These are phyloP conservation scores for Hydroisotoma schaefferi DNA, from an alignment of 2,888 invertebrate genomes.

Conservation along the genomic window DNA sequence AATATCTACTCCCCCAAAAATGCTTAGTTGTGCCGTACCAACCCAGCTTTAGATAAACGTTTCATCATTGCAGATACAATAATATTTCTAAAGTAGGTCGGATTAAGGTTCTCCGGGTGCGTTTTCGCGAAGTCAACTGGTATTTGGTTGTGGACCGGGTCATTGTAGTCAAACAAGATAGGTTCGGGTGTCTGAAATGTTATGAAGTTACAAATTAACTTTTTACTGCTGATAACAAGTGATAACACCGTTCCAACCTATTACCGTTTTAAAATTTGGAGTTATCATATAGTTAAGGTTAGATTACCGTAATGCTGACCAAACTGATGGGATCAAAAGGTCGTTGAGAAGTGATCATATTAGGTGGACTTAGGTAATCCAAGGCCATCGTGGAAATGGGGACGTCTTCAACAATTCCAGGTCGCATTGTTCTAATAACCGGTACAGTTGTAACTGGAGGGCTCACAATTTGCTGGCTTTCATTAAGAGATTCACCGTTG, in stretches of 20 bases:
- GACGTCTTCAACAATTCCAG: too few species aligned
- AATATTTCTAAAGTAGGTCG: slow-evolving; percentile 26
- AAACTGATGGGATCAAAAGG: too few species aligned
- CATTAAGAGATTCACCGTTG: background rate
- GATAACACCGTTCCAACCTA: too few species aligned
- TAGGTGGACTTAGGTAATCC: too few species aligned
- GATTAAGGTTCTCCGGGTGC: slow-evolving; percentile 16
- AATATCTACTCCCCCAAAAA: too few species aligned
- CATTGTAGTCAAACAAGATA: background rate
- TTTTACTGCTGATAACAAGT: too few species aligned
- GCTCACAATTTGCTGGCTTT: background rate
- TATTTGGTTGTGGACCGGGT: background rate
- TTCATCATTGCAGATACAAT: slow-evolving; percentile 28
- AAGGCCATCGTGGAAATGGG: too few species aligned
- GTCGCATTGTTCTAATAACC: background rate
- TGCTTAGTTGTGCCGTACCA: too few species aligned
- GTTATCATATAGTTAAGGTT: too few species aligned
- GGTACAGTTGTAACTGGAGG: background rate
- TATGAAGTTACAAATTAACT: too few species aligned
- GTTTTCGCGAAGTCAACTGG: background rate
- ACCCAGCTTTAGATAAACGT: slow-evolving; percentile 21
- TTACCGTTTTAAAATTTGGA: background rate
- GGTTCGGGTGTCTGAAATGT: slow-evolving; percentile 1
- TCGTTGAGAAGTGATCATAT: too few species aligned
- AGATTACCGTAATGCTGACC: slow-evolving; percentile 1